A percentile compares a stretch with the other conserved stretches of the same genome.
phyloP scores from a whole-genome alignment of 2,888 invertebrate genomes.

The Mellilla xanthometata region DNA sequence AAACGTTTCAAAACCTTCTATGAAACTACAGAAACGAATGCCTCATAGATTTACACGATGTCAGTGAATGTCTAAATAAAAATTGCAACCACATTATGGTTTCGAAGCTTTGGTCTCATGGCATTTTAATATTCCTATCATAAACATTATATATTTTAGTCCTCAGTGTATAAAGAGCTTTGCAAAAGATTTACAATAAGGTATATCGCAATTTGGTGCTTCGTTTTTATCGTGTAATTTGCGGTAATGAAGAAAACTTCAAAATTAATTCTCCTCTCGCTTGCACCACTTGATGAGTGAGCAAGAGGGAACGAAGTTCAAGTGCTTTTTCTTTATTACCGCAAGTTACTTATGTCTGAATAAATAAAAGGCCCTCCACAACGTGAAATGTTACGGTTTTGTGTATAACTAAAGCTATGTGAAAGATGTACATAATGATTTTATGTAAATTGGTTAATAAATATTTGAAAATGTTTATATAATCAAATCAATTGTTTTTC shows the following conservation, averaged over 20 bases:
- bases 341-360: constrained; percentile 54
- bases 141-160: constrained; percentile 45
- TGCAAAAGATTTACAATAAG: constrained; percentile 54
- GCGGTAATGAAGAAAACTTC: too few species aligned
- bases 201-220: constrained; percentile 78
- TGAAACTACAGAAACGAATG: too few species aligned
- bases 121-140: neutral
- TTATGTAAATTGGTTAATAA: constrained; percentile 83
- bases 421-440: constrained; percentile 80
- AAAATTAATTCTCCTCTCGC: too few species aligned
- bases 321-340: too few species aligned
- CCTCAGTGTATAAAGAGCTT: constrained; percentile 67
- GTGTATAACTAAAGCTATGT: constrained; percentile 77
- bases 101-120: neutral
- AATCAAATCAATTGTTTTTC: constrained; percentile 60
- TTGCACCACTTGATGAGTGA: too few species aligned
- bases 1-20: too few species aligned
- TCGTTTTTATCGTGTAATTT: constrained; percentile 44
- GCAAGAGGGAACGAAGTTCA: too few species aligned
- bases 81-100: too few species aligned
- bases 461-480: constrained; percentile 83
- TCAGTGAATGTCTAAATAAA: too few species aligned
- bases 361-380: constrained; percentile 79
- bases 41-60: too few species aligned
- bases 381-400: constrained; percentile 73